Evolutionary conservation across 2,797 vertebrate genomes (phyloP).

Genomic region (Holocentrus rufus): DNA sequence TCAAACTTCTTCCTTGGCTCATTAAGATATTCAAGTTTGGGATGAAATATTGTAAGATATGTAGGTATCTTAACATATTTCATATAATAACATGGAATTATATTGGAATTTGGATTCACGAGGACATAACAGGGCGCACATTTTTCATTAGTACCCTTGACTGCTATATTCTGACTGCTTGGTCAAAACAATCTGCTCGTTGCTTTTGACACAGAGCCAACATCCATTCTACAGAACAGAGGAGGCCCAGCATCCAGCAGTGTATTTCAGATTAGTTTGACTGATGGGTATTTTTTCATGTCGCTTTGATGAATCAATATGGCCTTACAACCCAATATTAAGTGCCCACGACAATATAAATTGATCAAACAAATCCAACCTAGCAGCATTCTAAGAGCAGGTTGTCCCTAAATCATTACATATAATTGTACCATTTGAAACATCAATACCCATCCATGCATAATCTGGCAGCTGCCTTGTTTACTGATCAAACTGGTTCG

Average conservation of each 20-base stretch:
- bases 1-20: slow-evolving; percentile 42
- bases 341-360: slow-evolving; percentile 53
- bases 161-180: slow-evolving; percentile 33
- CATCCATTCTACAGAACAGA: slow-evolving; percentile 56
- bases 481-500: slow-evolving; percentile 46
- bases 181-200: slow-evolving; percentile 35
- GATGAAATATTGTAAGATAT: slow-evolving; percentile 34
- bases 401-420: slow-evolving; percentile 33
- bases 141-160: slow-evolving; percentile 16
- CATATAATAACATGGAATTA: no score
- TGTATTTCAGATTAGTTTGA: slow-evolving; percentile 43
- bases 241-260: slow-evolving; percentile 21
- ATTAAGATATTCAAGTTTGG: slow-evolving; percentile 25
- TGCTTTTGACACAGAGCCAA: slow-evolving; percentile 19
- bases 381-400: slow-evolving; percentile 36
- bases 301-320: slow-evolving; percentile 44
- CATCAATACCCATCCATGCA: slow-evolving; percentile 10
- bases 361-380: slow-evolving; percentile 22
- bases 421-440: slow-evolving; percentile 1
- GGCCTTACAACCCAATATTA: slow-evolving; percentile 21
- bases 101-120: slow-evolving; percentile 34
- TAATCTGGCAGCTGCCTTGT: slow-evolving; percentile 33
- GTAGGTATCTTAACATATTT: slow-evolving; percentile 34
- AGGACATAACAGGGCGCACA: slow-evolving; percentile 19
- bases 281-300: slow-evolving; percentile 29